Evolutionary conservation across 2,888 invertebrate genomes (phyloP).

Genomic region (Lottia gigantea): DNA sequence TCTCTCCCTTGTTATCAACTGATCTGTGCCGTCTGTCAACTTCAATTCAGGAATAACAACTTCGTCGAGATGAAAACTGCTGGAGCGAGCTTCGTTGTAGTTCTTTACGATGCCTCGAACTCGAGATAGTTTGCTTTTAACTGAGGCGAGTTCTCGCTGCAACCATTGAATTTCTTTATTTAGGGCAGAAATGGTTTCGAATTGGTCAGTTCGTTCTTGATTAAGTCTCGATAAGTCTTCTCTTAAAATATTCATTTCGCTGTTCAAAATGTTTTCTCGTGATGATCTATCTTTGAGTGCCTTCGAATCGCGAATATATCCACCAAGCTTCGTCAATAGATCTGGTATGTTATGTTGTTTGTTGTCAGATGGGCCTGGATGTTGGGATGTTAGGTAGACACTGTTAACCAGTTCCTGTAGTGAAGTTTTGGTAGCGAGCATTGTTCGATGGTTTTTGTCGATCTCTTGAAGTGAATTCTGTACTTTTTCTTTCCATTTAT

Average conservation of each 20-base stretch:
- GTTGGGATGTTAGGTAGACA: not conserved
- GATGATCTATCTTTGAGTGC: not conserved
- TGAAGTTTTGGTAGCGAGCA: conserved; percentile 37
- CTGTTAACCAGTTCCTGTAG: conserved; percentile 42
- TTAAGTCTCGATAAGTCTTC: not conserved
- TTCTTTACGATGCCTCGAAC: conserved; percentile 45
- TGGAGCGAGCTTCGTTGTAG: conserved; percentile 47
- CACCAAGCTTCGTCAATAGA: not conserved
- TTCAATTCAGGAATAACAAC: conserved; percentile 31
- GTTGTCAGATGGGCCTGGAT: not conserved
- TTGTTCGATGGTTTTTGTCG: conserved; percentile 46
- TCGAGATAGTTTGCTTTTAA: conserved; percentile 42
- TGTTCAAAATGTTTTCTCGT: not conserved
- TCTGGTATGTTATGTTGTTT: not conserved
- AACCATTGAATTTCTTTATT: conserved; percentile 43
- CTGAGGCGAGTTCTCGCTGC: conserved; percentile 38
- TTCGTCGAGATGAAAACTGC: conserved; percentile 47
- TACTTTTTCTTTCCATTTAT: conserved; percentile 51
- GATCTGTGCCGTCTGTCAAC: not conserved
- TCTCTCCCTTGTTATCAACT: conserved; percentile 30
- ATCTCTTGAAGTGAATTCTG: conserved; percentile 49
- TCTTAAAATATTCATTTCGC: not conserved
- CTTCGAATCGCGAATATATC: conserved; percentile 1
- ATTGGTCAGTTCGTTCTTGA: not conserved
- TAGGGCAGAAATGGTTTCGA: not conserved